Percentiles rank a stretch among this genome's conserved stretches.
Conservation (phyloP, 2,797 vertebrate genomes). For the Tamandua tetradactyla region DNA sequence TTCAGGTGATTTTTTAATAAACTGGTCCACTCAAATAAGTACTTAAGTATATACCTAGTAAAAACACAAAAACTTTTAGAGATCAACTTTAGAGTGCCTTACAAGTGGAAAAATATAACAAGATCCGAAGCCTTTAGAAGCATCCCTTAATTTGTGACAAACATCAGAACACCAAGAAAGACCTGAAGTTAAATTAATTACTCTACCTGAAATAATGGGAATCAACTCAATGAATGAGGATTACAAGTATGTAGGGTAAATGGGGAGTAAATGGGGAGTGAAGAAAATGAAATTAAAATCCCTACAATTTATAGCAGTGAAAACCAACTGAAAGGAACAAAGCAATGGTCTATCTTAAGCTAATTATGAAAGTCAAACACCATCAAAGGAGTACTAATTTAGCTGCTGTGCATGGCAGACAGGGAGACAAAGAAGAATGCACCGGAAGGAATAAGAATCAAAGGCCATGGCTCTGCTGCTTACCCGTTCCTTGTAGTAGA, state of each 20-base stretch:
- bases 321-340: constrained; percentile 50
- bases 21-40: background rate
- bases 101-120: background rate
- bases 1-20: constrained; percentile 15
- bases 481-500: constrained; percentile 99
- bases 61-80: constrained; percentile 16
- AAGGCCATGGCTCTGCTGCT: constrained; percentile 59
- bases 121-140: background rate
- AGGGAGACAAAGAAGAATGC: constrained; percentile 27
- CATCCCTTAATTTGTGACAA: background rate
- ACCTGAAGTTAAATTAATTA: constrained; percentile 17
- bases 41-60: background rate
- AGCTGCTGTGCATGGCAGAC: background rate
- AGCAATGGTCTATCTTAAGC: constrained; percentile 13
- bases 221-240: background rate
- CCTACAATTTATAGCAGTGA: background rate
- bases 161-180: background rate
- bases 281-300: constrained; percentile 30
- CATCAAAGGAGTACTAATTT: background rate
- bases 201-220: background rate
- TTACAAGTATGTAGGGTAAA: background rate
- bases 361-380: constrained; percentile 18
- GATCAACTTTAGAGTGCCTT: constrained; percentile 7
- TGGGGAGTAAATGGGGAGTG: background rate
- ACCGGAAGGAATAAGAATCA: background rate